Evolutionary conservation across 2,888 invertebrate genomes (phyloP), one percentile per base, ranked within the genome.

Genomic region (Amphipoea oculea): DNA sequence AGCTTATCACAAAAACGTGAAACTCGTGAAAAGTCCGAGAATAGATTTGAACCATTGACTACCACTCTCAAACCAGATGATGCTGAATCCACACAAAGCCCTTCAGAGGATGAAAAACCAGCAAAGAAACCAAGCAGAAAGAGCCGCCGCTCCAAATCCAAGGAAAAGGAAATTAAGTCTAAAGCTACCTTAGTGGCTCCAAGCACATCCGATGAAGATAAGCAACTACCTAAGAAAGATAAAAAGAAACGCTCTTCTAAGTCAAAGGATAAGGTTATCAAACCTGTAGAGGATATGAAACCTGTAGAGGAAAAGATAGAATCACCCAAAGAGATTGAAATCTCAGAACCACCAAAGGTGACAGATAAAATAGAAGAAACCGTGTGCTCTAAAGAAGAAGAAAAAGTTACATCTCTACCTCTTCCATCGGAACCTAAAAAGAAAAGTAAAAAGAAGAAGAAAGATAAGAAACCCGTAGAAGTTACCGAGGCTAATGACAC

Each of bases 61-160:
- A 92, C 87, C 68, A 92, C 91, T 20, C 84, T 95, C 14, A 94
- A 94, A 82, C 84, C 90, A 65, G 94, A 94, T 62, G 89, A 92
- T 60, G 75, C 79, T 20, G 92, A 94, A 82, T 84, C 90, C 6
- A 73, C 89, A 63, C 87, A 88, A 82, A 92, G 82, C 67, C 84
- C 83, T 57, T 91, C 90, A 40, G 92, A 92, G 69, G 92, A 93
- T 57, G 92, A 92, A 79, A 93, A 92, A 78, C 82, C 78, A 48
- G 63, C 79, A 11, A 93, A 90, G 83, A 94, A 93, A 83, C 69
- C 78, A 12, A 89, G 84, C 74, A 92, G 94, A 81, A 96, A 94
- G 85, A 93, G 91, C 81, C 92, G 95, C n/a, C 89, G 94, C n/a
- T 93, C 93, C 2, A 96, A 96, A 88, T 96, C 96, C 14, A 95